Percentiles rank a stretch among this genome's conserved stretches.
Evolutionary conservation across 2,113 vertebrate genomes (phyloP).

Genomic region (Tetraodon nigroviridis): DNA sequence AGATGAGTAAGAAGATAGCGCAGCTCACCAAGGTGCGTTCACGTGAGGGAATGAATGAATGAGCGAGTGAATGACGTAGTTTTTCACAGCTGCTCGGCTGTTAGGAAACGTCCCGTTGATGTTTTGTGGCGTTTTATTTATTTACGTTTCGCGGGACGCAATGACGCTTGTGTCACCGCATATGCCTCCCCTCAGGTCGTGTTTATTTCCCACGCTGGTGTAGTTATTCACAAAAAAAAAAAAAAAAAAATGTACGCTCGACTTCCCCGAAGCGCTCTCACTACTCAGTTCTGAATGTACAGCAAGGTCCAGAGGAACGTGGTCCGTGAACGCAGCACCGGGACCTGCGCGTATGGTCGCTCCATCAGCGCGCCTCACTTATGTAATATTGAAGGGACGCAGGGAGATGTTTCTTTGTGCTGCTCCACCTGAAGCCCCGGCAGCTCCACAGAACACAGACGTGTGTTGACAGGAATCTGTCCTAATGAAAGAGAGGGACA

Average conservation of each 20-base stretch:
- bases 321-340: no score
- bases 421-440: slow-evolving; percentile 32
- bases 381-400: slow-evolving; percentile 51
- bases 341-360: no score
- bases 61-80: neutral
- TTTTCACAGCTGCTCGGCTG: neutral
- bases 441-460: neutral
- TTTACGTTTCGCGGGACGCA: neutral
- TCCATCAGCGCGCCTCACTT: slow-evolving; percentile 18
- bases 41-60: neutral
- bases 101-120: neutral
- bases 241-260: no score
- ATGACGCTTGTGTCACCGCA: no score
- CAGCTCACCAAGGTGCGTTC: slow-evolving; percentile 89
- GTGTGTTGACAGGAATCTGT: no score
- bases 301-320: no score
- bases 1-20: slow-evolving; percentile 99
- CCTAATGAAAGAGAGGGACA: no score
- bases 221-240: no score
- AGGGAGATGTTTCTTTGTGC: slow-evolving; percentile 41
- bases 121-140: neutral
- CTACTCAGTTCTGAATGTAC: no score
- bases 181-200: no score
- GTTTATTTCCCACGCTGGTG: no score
- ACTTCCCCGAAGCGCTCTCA: no score